These are phyloP conservation scores for Stegastes partitus DNA, from an alignment of 2,113 vertebrate species.

Conservation along the genomic window DNA sequence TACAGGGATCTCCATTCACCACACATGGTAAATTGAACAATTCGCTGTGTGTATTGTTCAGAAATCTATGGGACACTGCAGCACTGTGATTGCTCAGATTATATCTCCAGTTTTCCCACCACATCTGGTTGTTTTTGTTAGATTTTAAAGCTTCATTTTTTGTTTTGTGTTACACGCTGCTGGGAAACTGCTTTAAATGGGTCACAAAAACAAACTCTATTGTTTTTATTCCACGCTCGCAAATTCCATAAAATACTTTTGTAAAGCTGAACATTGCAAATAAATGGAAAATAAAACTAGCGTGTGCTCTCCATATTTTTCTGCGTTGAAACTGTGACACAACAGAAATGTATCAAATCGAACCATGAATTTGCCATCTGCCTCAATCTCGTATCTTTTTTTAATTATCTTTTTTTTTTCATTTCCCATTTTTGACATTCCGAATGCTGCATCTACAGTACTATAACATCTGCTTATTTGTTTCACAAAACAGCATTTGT, in stretches of 20 bases:
- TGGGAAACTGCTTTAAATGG: conserved; percentile 31
- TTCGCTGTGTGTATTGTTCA: conserved; percentile 28
- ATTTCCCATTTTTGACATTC: conserved; percentile 2
- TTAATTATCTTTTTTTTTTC: neutral
- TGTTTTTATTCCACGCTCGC: too few species aligned
- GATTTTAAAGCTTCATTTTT: conserved; percentile 25
- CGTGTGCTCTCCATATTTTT: neutral
- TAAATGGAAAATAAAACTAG: neutral
- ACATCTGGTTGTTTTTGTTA: conserved; percentile 52
- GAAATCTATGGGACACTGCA: conserved; percentile 10
- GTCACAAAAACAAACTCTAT: conserved; percentile 12
- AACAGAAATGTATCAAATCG: conserved; percentile 1
- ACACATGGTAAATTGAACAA: conserved; percentile 16
- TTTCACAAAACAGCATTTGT: conserved; percentile 1
- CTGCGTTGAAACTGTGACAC: conserved; percentile 1
- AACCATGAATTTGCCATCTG: conserved; percentile 9
- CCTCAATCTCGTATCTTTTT: neutral
- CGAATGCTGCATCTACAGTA: conserved; percentile 8
- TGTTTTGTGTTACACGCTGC: conserved; percentile 17
- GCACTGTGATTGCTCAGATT: neutral
- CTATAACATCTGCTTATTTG: conserved; percentile 28
- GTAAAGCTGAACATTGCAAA: neutral
- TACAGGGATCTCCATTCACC: conserved; percentile 36
- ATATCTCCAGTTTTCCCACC: conserved; percentile 34
- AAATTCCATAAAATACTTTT: neutral